Evolutionary conservation across 2,888 invertebrate genomes (phyloP).

Genomic region (Thecocarcelia acutangulata): DNA sequence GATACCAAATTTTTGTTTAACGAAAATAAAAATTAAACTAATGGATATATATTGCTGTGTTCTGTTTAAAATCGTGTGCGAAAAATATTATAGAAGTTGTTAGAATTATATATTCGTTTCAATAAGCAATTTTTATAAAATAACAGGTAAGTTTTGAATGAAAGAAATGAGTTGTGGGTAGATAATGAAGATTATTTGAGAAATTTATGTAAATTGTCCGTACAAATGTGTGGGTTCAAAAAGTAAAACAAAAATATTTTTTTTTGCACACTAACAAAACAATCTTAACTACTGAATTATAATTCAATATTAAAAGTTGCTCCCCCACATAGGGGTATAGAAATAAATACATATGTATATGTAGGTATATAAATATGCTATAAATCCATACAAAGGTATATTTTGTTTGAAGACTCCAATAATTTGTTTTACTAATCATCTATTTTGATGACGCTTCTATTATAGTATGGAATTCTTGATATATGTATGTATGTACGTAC

Average conservation of each 20-base stretch:
- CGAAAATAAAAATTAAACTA: constrained; percentile 31
- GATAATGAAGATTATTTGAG: constrained; percentile 33
- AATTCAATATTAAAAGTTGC: constrained; percentile 34
- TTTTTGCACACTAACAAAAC: constrained; percentile 12
- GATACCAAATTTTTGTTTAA: background rate
- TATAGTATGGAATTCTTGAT: too few species aligned
- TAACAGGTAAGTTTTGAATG: constrained; percentile 42
- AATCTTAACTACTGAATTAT: constrained; percentile 30
- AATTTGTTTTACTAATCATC: too few species aligned
- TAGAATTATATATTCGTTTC: constrained; percentile 8
- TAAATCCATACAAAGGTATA: too few species aligned
- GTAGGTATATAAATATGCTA: too few species aligned
- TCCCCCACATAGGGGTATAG: constrained; percentile 54
- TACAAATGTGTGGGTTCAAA: constrained; percentile 38
- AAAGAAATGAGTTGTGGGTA: constrained; percentile 16
- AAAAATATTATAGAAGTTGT: constrained; percentile 22
- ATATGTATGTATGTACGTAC: background rate
- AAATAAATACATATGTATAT: background rate
- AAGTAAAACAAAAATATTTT: constrained; percentile 18
- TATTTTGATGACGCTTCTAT: too few species aligned
- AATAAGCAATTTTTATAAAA: constrained; percentile 39
- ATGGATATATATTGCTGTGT: constrained; percentile 44
- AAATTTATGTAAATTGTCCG: constrained; percentile 19
- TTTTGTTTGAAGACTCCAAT: background rate
- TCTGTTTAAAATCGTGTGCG: background rate